phyloP scores from a whole-genome alignment of 2,113 vertebrate species.

The Electrona antarctica region DNA sequence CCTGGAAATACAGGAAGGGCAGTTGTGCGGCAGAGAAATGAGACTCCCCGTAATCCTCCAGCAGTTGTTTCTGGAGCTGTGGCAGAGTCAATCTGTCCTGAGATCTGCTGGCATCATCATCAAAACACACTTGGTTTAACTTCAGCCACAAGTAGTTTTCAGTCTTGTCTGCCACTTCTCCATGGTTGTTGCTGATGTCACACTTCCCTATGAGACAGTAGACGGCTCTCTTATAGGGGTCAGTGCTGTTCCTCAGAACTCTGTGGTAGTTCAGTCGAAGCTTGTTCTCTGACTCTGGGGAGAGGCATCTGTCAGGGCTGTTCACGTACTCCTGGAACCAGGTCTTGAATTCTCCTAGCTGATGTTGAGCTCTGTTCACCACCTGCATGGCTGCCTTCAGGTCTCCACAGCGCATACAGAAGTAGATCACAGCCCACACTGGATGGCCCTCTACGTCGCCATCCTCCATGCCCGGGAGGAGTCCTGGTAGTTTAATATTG shows the following conservation, averaged over 20 bases:
- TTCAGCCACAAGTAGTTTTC: conserved; percentile 98
- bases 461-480: conserved; percentile 95
- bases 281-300: conserved; percentile 91
- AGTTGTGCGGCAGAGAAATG: conserved; percentile 96
- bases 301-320: conserved; percentile 91
- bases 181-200: conserved; percentile 92
- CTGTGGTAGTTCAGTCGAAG: conserved; percentile 95
- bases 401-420: conserved; percentile 97
- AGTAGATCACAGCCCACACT: conserved; percentile 96
- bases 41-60: conserved; percentile 97
- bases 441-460: conserved; percentile 96
- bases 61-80: conserved; percentile 95
- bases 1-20: conserved; percentile 97
- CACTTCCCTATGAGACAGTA: conserved; percentile 96
- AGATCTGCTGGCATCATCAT: conserved; percentile 87
- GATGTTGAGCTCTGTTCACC: conserved; percentile 92
- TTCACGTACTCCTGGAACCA: conserved; percentile 98
- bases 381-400: conserved; percentile 91
- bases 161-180: conserved; percentile 95
- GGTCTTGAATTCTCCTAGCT: conserved; percentile 96
- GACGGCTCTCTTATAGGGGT: conserved; percentile 96
- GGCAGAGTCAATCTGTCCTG: conserved; percentile 92
- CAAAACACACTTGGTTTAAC: conserved; percentile 97
- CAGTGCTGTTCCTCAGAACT: conserved; percentile 92
- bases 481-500: conserved; percentile 91